Evolutionary conservation across 2,888 invertebrate species (phyloP), one percentile per base, ranked within the genome.

Genomic region (Automeris io): DNA sequence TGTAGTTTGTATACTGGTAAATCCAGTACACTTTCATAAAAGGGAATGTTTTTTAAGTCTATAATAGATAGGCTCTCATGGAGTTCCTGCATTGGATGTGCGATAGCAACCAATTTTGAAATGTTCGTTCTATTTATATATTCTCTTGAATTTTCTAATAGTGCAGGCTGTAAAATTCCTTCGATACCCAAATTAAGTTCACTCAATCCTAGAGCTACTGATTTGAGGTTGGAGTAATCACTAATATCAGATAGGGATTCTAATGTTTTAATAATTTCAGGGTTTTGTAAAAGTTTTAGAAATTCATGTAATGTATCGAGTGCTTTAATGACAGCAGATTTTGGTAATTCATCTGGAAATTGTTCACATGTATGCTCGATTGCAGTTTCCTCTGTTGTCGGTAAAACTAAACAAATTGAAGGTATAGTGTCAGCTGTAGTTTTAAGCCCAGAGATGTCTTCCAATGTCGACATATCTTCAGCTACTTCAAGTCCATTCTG

Each of bases 381-480:
- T 1, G 50, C 48, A 18, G 53, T 64, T 61, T 72, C 70, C 54
- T 67, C 64, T 26, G 66, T 63, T 37, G 54, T 57, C 25, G 72
- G 78, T 43, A 70, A 67, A 43, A 72, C 47, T 29, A 87, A 54
- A 41, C 61, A 55, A 41, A 83, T 79, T 13, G 66, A 65, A 18
- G 71, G 68, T 26, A 88, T 52, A n/a, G 80, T 70, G 19, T 88
- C 88, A 2, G 88, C 87, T 23, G 78, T 75, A 1, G 89, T 89
- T 67, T 89, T 88, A 11, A 91, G 75, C 2, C 82, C 88, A 0
- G 90, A 89, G 45, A 90, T 71, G 50, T 90, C 89, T 47, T 88
- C 88, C 36, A 89, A 76, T 5, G 89, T 88, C 3, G 90, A 89
- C 54, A 90, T 70, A 26, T 90, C 89, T 21, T 80, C 82, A 3